These are phyloP conservation scores for Syndactyla subalaris DNA, from an alignment of 2,797 vertebrate genomes.

Conservation along the genomic window DNA sequence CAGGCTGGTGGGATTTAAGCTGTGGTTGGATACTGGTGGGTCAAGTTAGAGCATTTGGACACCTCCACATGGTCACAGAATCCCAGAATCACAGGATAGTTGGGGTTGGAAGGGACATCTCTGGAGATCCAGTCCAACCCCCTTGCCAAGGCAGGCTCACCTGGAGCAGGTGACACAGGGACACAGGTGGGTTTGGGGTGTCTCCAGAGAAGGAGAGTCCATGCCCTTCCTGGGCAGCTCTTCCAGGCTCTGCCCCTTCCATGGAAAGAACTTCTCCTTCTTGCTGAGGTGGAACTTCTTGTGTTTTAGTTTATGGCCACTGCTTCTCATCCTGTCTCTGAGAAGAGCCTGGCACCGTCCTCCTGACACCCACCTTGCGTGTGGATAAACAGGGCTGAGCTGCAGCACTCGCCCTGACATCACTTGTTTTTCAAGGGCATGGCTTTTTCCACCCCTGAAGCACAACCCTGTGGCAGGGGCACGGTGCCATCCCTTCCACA, in stretches of 20 bases:
- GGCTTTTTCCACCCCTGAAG: not conserved
- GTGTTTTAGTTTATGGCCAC: fast-evolving
- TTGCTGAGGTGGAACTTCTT: not conserved
- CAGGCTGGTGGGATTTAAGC: not conserved
- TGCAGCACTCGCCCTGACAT: not conserved
- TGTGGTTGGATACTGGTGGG: not conserved
- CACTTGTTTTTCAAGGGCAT: conserved; percentile 18
- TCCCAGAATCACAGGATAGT: not conserved
- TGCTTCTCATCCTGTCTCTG: fast-evolving
- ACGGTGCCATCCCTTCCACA: not conserved
- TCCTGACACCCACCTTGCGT: not conserved
- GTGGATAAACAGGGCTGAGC: not conserved
- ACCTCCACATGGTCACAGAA: not conserved
- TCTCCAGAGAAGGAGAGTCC: not conserved
- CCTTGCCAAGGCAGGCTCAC: not conserved
- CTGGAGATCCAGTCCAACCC: not conserved
- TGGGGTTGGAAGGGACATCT: not conserved
- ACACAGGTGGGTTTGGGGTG: not conserved
- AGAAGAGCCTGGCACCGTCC: not conserved
- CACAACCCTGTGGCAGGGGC: fast-evolving
- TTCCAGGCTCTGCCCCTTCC: not conserved
- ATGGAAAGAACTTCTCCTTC: not conserved
- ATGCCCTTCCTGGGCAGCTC: no score
- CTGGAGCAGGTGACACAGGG: not conserved
- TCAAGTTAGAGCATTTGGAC: not conserved